phyloP scores from a whole-genome alignment of 2,797 vertebrate species.

The Dipus sagitta region DNA sequence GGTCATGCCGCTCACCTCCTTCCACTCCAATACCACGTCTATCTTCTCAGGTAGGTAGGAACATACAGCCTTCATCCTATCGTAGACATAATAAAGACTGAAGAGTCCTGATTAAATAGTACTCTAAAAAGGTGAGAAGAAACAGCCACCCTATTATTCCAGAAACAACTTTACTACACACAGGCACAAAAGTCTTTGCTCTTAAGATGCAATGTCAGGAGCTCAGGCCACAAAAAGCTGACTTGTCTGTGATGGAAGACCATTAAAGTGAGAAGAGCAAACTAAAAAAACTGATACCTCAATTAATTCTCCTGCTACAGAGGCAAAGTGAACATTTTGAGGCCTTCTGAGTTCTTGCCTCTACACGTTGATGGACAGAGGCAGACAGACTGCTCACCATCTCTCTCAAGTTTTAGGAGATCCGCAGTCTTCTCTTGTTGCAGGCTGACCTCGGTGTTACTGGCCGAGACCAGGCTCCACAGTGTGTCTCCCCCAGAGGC shows the following conservation, averaged over 20 bases:
- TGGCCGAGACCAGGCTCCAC: background rate
- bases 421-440: background rate
- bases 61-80: background rate
- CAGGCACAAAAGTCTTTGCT: background rate
- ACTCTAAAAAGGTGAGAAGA: background rate
- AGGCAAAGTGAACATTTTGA: background rate
- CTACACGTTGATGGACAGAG: background rate
- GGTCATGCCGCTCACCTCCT: background rate
- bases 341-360: background rate
- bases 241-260: background rate
- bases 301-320: background rate
- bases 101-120: background rate
- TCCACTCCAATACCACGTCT: background rate
- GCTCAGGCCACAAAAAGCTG: background rate
- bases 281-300: background rate
- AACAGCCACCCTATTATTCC: background rate
- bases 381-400: background rate
- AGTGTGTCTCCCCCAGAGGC: background rate
- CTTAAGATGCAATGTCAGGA: background rate
- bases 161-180: background rate
- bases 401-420: slow-evolving; percentile 2
- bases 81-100: background rate
- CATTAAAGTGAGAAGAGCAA: background rate
- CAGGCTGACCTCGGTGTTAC: background rate
- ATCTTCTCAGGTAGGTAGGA: background rate